These are phyloP conservation scores for Meandrusa payeni DNA, from an alignment of 2,888 invertebrate species.

Conservation along the genomic window DNA sequence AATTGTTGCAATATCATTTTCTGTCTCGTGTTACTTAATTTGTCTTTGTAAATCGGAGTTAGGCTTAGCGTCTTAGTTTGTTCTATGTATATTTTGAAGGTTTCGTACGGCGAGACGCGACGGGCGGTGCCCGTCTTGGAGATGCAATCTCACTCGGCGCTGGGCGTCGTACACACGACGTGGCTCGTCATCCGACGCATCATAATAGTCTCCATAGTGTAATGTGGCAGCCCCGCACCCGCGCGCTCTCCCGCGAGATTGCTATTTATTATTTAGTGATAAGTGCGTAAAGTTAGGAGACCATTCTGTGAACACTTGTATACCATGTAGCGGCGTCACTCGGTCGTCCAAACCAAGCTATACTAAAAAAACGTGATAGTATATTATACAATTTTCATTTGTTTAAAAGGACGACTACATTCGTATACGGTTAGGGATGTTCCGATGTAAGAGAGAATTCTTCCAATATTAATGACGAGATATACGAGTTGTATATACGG, in stretches of 20 bases:
- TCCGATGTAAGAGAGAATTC: conserved; percentile 65
- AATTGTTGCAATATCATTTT: conserved; percentile 74
- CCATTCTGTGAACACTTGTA: conserved; percentile 76
- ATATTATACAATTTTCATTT: conserved; percentile 67
- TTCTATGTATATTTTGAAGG: conserved; percentile 74
- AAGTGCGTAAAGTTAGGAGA: conserved; percentile 69
- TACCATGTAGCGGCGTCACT: conserved; percentile 73
- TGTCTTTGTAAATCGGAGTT: conserved; percentile 70
- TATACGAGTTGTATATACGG: conserved; percentile 79
- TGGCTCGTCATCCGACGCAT: conserved; percentile 61
- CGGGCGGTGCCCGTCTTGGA: conserved; percentile 71
- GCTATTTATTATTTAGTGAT: conserved; percentile 80
- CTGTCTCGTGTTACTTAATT: conserved; percentile 65
- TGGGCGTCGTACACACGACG: conserved; percentile 56
- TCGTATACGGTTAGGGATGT: conserved; percentile 86
- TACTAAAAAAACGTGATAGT: conserved; percentile 58
- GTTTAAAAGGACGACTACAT: conserved; percentile 80
- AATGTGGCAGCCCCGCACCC: conserved; percentile 67
- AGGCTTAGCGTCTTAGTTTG: conserved; percentile 61
- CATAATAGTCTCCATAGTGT: conserved; percentile 75
- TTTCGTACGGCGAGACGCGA: conserved; percentile 35
- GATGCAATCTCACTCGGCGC: conserved; percentile 71
- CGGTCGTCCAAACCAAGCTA: conserved; percentile 58
- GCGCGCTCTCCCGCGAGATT: conserved; percentile 62
- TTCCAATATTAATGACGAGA: conserved; percentile 72